Percentiles rank a stretch among this genome's conserved stretches.
Evolutionary conservation across 1,140 invertebrate genomes (phyloP).

Genomic region (Drosophila nikananu): DNA sequence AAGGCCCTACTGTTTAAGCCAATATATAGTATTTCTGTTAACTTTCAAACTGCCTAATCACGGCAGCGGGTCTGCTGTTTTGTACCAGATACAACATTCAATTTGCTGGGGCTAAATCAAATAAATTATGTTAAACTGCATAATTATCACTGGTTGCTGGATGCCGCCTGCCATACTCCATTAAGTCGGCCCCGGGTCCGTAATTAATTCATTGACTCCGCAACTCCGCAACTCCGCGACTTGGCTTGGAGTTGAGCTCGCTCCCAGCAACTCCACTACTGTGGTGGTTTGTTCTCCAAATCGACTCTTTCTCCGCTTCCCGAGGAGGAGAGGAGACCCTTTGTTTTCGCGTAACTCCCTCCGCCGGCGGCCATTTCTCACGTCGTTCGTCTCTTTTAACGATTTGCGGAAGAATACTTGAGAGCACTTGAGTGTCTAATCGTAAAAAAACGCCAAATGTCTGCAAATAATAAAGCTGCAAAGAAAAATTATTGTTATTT

Average conservation of each 20-base stretch:
- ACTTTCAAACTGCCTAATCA: constrained; percentile 37
- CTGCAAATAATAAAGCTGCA: constrained; percentile 75
- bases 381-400: constrained; percentile 58
- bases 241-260: constrained; percentile 6
- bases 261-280: constrained; percentile 11
- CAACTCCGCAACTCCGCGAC: constrained; percentile 13
- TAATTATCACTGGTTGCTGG: constrained; percentile 63
- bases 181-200: constrained; percentile 33
- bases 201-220: constrained; percentile 55
- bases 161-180: constrained; percentile 22
- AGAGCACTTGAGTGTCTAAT: constrained; percentile 73
- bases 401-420: constrained; percentile 79
- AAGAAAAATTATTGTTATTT: constrained; percentile 52
- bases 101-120: constrained; percentile 49
- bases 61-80: neutral
- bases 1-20: neutral
- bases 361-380: constrained; percentile 56
- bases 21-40: neutral
- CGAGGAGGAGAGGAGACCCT: neutral
- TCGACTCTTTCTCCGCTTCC: constrained; percentile 17
- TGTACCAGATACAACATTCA: constrained; percentile 31
- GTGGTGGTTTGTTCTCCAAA: constrained; percentile 26
- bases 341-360: constrained; percentile 22
- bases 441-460: constrained; percentile 71
- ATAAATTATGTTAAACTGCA: constrained; percentile 55